phyloP scores from a whole-genome alignment of 2,113 vertebrate species.

The Crotalus tigris region DNA sequence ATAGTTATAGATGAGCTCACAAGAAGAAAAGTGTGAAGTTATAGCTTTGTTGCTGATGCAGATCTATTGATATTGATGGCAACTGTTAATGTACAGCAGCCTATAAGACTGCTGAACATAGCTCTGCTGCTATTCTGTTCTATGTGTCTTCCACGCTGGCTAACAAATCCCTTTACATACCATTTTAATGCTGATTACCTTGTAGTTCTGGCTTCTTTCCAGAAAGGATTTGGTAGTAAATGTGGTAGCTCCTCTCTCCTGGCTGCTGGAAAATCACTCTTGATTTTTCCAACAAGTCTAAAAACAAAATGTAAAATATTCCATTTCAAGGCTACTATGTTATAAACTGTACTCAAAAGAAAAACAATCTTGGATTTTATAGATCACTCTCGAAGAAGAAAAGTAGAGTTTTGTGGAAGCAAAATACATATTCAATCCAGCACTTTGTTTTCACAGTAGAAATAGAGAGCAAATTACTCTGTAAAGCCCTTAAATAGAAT shows the following conservation, averaged over 20 bases:
- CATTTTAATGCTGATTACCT: conserved; percentile 66
- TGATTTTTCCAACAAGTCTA: conserved; percentile 94
- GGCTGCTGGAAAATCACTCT: conserved; percentile 95
- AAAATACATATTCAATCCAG: neutral
- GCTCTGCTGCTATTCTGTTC: neutral
- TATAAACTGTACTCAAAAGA: accelerated
- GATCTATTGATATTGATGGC: neutral
- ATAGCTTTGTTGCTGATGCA: neutral
- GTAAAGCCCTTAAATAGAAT: neutral
- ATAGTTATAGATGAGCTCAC: neutral
- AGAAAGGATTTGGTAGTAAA: conserved; percentile 93
- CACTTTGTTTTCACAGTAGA: neutral
- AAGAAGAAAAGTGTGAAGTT: neutral
- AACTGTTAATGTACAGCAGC: neutral
- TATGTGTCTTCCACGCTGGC: neutral
- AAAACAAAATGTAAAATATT: conserved; percentile 19
- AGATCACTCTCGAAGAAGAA: neutral
- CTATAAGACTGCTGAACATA: neutral
- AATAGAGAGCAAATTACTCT: neutral
- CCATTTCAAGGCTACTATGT: neutral
- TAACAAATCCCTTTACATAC: neutral
- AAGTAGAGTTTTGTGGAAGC: neutral
- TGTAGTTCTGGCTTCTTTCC: conserved; percentile 91
- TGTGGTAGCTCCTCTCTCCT: conserved; percentile 88
- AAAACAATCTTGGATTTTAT: neutral